These are phyloP conservation scores for Exephanes ischioxanthus DNA, from an alignment of 2,888 invertebrate species.

Conservation along the genomic window DNA sequence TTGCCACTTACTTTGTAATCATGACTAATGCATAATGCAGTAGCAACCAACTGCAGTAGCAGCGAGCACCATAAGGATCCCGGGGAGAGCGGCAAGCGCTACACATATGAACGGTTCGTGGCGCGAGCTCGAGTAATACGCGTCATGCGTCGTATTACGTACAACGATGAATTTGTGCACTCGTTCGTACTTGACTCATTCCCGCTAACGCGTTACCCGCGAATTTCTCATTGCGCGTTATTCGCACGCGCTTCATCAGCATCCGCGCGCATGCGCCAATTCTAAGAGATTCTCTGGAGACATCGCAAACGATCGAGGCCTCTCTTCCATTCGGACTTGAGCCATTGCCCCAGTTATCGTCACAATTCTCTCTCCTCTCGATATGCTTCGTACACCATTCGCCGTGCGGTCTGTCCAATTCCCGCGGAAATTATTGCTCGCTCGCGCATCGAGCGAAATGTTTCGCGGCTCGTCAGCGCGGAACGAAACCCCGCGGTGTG, in stretches of 20 bases:
- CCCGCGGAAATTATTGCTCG: neutral
- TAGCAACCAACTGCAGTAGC: constrained; percentile 65
- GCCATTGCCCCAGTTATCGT: constrained; percentile 4
- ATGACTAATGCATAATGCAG: constrained; percentile 82
- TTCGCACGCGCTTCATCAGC: neutral
- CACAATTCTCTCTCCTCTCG: neutral
- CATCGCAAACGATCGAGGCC: neutral
- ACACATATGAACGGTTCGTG: constrained; percentile 56
- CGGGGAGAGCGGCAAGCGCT: constrained; percentile 46
- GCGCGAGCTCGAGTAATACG: constrained; percentile 59
- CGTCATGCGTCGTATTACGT: constrained; percentile 41
- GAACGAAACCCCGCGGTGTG: constrained; percentile 56
- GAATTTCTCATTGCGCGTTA: constrained; percentile 14
- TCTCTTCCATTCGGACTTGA: neutral
- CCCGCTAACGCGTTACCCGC: constrained; percentile 38
- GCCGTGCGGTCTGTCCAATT: neutral
- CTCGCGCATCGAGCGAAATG: constrained; percentile 18
- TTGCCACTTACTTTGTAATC: constrained; percentile 82
- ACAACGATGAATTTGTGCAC: constrained; percentile 16
- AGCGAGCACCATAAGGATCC: constrained; percentile 45
- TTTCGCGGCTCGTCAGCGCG: constrained; percentile 36
- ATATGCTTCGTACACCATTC: neutral
- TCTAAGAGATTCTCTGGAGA: neutral
- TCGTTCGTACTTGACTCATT: constrained; percentile 37
- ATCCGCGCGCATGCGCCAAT: neutral